These are phyloP conservation scores for Parauchenoglanis punctatus DNA, from an alignment of 2,797 vertebrate species.

Conservation along the genomic window DNA sequence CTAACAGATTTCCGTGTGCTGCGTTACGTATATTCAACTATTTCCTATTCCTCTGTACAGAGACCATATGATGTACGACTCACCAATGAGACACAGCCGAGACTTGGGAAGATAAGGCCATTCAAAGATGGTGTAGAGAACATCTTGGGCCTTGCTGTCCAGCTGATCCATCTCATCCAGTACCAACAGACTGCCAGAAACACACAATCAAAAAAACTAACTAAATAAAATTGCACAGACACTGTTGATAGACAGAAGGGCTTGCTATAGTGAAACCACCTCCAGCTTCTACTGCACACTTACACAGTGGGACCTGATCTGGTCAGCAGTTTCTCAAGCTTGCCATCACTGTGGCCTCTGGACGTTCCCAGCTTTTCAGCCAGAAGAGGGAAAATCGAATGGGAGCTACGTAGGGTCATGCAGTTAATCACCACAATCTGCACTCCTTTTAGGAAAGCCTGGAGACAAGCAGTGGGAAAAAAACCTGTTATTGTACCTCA, in stretches of 20 bases:
- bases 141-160: slow-evolving; percentile 92
- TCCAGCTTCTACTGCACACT: slow-evolving; percentile 64
- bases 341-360: slow-evolving; percentile 59
- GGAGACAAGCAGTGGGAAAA: slow-evolving; percentile 6
- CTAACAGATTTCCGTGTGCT: neutral
- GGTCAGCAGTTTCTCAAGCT: slow-evolving; percentile 81
- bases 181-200: slow-evolving; percentile 81
- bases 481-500: neutral
- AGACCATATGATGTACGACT: slow-evolving; percentile 47
- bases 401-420: slow-evolving; percentile 87
- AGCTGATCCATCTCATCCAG: slow-evolving; percentile 97
- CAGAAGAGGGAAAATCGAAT: slow-evolving; percentile 83
- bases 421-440: slow-evolving; percentile 87
- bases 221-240: neutral
- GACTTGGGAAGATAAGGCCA: slow-evolving; percentile 86
- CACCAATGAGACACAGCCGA: slow-evolving; percentile 88
- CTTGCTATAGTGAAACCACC: neutral
- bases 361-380: slow-evolving; percentile 77
- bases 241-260: neutral
- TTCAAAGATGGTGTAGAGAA: slow-evolving; percentile 94
- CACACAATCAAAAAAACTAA: neutral
- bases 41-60: neutral
- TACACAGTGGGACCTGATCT: slow-evolving; percentile 83
- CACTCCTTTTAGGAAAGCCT: slow-evolving; percentile 76
- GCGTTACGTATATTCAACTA: too few relatives aligned